Conservation (phyloP, 1,140 invertebrate genomes). For the Bombus impatiens region DNA sequence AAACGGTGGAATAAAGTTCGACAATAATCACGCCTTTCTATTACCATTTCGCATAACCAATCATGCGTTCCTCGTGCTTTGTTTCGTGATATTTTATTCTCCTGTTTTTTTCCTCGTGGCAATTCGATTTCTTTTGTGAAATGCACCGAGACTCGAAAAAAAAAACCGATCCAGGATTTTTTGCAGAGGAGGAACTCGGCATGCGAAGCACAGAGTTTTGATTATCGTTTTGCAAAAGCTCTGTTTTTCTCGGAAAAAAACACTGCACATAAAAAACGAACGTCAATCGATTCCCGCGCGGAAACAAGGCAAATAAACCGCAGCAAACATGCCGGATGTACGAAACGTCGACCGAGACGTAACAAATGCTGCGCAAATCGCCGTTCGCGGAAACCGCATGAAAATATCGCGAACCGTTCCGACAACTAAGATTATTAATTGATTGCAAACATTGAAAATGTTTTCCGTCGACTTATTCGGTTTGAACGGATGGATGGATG, state of each 20-base stretch:
- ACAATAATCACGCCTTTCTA: background rate
- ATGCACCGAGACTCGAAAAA: background rate
- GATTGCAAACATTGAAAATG: too few relatives aligned
- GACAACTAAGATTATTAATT: too few relatives aligned
- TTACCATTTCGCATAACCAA: background rate
- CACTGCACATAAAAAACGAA: slow-evolving; percentile 5
- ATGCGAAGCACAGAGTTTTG: background rate
- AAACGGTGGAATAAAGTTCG: too few relatives aligned
- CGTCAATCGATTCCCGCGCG: slow-evolving; percentile 7
- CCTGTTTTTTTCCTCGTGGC: too few relatives aligned
- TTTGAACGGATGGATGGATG: background rate
- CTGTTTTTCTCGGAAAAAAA: too few relatives aligned
- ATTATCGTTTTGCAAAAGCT: background rate
- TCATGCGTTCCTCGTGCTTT: background rate
- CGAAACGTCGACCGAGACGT: background rate
- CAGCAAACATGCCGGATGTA: slow-evolving; percentile 5
- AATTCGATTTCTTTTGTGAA: background rate
- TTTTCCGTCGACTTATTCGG: background rate
- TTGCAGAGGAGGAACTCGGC: background rate
- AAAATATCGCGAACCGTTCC: background rate
- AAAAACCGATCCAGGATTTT: background rate
- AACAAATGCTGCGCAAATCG: background rate
- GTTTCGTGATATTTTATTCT: too few relatives aligned
- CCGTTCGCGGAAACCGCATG: background rate
- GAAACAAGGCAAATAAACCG: slow-evolving; percentile 26